phyloP scores from a whole-genome alignment of 37 sponge, comb jelly and placozoan genomes.

The Cliona cf. orientalis region DNA sequence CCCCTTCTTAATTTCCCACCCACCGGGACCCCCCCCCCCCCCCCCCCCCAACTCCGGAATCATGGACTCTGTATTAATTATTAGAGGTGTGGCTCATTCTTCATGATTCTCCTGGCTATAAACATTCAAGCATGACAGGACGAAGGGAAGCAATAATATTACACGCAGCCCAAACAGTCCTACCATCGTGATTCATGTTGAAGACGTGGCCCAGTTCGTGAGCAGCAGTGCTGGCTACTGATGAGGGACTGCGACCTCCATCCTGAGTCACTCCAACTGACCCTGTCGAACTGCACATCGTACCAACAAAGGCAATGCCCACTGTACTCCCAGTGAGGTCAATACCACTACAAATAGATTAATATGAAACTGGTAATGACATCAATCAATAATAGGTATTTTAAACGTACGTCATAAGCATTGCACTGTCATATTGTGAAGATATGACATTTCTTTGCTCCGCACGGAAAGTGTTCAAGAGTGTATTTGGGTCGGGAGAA shows the following conservation, averaged over 20 bases:
- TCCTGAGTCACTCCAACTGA: slow-evolving; percentile 54
- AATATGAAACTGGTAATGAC: slow-evolving; percentile 39
- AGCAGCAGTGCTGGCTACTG: slow-evolving; percentile 59
- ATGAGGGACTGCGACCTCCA: slow-evolving; percentile 14
- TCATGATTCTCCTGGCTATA: background rate
- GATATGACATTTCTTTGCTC: slow-evolving; percentile 30
- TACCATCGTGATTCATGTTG: slow-evolving; percentile 79
- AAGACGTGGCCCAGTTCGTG: slow-evolving; percentile 86
- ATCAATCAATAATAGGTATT: background rate
- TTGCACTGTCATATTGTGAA: slow-evolving; percentile 30
- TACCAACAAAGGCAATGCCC: slow-evolving; percentile 55
- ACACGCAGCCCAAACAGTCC: background rate
- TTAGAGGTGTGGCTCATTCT: no score
- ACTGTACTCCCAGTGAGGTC: slow-evolving; percentile 32
- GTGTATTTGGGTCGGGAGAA: slow-evolving; percentile 27
- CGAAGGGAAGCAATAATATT: background rate
- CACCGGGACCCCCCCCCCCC: no score
- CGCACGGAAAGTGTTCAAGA: slow-evolving; percentile 9
- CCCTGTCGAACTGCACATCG: slow-evolving; percentile 37
- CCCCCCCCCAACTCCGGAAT: no score
- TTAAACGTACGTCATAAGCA: slow-evolving; percentile 56
- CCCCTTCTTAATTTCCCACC: no score
- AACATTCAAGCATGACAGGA: background rate
- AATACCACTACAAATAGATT: slow-evolving; percentile 32
- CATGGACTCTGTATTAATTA: no score